These are phyloP conservation scores for Trachelus tabidus DNA, from an alignment of 2,888 invertebrate species.

Conservation along the genomic window DNA sequence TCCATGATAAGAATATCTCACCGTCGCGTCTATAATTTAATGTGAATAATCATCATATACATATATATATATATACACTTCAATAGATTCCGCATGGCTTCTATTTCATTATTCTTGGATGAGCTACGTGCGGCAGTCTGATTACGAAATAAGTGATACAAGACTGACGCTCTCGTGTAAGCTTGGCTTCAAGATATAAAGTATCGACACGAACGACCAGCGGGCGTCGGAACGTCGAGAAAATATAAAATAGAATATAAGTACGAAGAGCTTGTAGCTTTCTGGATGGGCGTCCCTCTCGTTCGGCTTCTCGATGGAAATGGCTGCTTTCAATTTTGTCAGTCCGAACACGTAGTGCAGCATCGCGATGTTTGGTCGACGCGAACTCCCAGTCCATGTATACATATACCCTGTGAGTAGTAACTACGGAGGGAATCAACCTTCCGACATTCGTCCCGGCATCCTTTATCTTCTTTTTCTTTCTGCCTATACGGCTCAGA, in stretches of 20 bases:
- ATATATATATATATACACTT: too few relatives aligned
- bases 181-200: slow-evolving; percentile 8
- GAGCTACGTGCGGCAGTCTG: slow-evolving; percentile 6
- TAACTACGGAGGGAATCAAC: neutral
- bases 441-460: too few relatives aligned
- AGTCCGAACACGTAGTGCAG: slow-evolving; percentile 41
- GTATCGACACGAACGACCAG: slow-evolving; percentile 1
- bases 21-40: too few relatives aligned
- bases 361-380: slow-evolving; percentile 32
- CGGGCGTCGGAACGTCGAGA: slow-evolving; percentile 11
- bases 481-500: too few relatives aligned
- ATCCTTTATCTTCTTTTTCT: too few relatives aligned
- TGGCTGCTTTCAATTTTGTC: slow-evolving; percentile 33
- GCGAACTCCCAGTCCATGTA: slow-evolving; percentile 23
- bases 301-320: slow-evolving; percentile 25
- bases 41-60: too few relatives aligned
- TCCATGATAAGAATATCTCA: too few relatives aligned
- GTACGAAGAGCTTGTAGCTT: slow-evolving; percentile 10
- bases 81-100: too few relatives aligned
- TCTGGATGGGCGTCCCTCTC: neutral
- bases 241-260: slow-evolving; percentile 26
- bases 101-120: too few relatives aligned
- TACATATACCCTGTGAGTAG: slow-evolving; percentile 6
- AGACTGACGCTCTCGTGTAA: too few relatives aligned
- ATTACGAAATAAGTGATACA: slow-evolving; percentile 30